Evolutionary conservation across 2,113 vertebrate species (phyloP).

Genomic region (Ailuropoda melanoleuca): DNA sequence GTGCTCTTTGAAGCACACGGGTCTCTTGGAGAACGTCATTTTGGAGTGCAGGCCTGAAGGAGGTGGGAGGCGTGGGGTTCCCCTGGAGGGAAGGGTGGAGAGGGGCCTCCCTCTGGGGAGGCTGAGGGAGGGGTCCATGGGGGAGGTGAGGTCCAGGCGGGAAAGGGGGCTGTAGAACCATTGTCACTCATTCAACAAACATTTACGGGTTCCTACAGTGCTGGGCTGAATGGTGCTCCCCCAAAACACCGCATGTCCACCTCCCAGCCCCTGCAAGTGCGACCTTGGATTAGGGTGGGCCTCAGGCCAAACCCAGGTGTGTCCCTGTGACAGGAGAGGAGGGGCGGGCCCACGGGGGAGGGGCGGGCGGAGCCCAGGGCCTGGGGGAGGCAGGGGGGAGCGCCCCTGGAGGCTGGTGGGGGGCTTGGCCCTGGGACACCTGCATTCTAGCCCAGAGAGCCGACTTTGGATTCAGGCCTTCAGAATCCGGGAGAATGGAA

Average conservation of each 20-base stretch:
- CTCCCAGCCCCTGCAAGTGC: accelerated
- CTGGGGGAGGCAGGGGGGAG: no score
- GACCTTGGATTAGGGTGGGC: not conserved
- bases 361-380: not conserved
- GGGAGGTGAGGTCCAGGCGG: not conserved
- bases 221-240: no score
- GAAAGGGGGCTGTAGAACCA: accelerated
- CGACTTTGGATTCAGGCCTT: not conserved
- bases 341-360: accelerated
- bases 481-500: accelerated
- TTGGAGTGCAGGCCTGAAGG: not conserved
- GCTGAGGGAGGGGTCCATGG: accelerated
- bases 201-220: accelerated
- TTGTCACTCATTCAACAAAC: not conserved
- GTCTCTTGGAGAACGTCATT: not conserved
- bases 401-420: not conserved
- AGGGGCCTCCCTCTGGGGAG: not conserved
- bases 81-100: not conserved
- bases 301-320: not conserved
- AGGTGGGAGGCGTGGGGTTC: not conserved
- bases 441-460: not conserved
- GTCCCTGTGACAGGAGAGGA: not conserved
- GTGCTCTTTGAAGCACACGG: not conserved
- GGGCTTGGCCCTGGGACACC: accelerated
- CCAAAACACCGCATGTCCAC: accelerated